These are phyloP conservation scores for Maniola jurtina DNA, from an alignment of 1,140 invertebrate species.

Conservation along the genomic window DNA sequence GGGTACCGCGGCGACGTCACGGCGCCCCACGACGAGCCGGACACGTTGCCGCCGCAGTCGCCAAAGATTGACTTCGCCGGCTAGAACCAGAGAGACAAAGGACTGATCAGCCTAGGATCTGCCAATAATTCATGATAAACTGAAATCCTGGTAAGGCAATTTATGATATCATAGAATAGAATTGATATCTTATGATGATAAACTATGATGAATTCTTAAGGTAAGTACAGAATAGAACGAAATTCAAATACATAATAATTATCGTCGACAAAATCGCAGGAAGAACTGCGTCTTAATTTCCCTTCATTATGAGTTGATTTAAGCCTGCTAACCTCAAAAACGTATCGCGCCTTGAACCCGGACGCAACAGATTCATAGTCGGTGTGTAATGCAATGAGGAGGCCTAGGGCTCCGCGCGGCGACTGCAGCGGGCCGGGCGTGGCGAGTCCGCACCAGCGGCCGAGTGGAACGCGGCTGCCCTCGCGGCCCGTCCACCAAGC, in stretches of 20 bases:
- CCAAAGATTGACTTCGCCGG: slow-evolving; percentile 91
- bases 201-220: no score
- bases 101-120: no score
- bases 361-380: slow-evolving; percentile 90
- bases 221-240: no score
- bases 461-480: slow-evolving; percentile 88
- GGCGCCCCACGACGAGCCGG: slow-evolving; percentile 88
- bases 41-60: slow-evolving; percentile 95
- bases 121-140: no score
- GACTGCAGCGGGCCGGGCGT: slow-evolving; percentile 95
- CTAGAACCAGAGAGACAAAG: slow-evolving; percentile 56
- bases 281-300: no score
- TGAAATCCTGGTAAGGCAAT: no score
- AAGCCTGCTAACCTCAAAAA: slow-evolving; percentile 83
- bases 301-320: no score
- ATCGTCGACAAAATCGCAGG: no score
- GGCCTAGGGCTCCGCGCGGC: slow-evolving; percentile 88
- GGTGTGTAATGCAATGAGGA: slow-evolving; percentile 91
- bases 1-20: slow-evolving; percentile 95
- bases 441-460: slow-evolving; percentile 90
- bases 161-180: no score
- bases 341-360: slow-evolving; percentile 94
- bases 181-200: no score
- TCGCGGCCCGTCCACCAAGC: slow-evolving; percentile 93
- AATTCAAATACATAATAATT: no score